Percentiles rank a stretch among this genome's conserved stretches.
Evolutionary conservation across 2,888 invertebrate genomes (phyloP).

Genomic region (Mesorhabditis spiculigera): DNA sequence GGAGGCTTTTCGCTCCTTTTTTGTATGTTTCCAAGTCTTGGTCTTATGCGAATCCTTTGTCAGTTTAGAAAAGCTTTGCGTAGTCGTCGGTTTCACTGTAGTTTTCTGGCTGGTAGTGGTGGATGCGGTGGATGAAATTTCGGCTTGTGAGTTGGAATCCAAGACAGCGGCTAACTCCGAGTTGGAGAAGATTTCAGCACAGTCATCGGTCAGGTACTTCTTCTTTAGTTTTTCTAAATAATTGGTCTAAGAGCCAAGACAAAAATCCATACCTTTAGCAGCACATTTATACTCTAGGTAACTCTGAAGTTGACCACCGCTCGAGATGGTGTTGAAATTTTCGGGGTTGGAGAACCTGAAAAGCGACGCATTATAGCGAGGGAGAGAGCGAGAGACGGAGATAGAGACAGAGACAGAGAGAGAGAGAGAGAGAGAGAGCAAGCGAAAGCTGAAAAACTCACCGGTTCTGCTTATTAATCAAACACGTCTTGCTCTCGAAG

Average conservation of each 20-base stretch:
- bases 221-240: constrained; percentile 16
- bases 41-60: not conserved
- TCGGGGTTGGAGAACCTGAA: constrained; percentile 51
- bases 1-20: not conserved
- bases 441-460: constrained; percentile 8
- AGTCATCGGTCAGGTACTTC: constrained; percentile 20
- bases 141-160: not conserved
- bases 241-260: not conserved
- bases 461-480: constrained; percentile 56
- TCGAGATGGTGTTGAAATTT: constrained; percentile 47
- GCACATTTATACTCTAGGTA: constrained; percentile 55
- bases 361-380: not conserved
- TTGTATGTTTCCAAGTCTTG: not conserved
- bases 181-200: constrained; percentile 18
- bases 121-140: not conserved
- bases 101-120: not conserved
- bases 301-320: constrained; percentile 32
- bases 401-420: no score
- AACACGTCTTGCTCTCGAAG: constrained; percentile 52
- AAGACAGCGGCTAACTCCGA: not conserved
- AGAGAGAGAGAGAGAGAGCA: no score
- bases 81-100: not conserved
- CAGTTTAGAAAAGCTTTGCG: not conserved
- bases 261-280: constrained; percentile 26
- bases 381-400: not conserved